These are phyloP conservation scores for Gymnorhina tibicen DNA, from an alignment of 2,113 vertebrate species.

Conservation along the genomic window DNA sequence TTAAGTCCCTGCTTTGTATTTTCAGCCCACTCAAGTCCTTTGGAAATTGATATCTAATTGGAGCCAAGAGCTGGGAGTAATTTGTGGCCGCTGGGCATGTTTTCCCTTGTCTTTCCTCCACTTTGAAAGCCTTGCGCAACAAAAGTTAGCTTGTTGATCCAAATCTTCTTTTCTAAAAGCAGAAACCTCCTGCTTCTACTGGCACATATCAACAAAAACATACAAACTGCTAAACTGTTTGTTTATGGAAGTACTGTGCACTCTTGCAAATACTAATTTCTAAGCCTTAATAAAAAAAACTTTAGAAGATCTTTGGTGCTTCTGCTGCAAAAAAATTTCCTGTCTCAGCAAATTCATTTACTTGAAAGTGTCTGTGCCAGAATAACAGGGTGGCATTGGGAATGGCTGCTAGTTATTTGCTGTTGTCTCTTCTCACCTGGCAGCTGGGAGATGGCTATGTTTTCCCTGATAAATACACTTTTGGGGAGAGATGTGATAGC, in stretches of 20 bases:
- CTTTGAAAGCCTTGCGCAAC: not conserved
- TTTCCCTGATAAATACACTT: not conserved
- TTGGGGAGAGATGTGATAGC: not conserved
- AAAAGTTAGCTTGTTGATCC: not conserved
- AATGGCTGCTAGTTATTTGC: not conserved
- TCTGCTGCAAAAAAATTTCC: not conserved
- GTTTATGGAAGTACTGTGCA: not conserved
- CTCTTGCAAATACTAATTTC: not conserved
- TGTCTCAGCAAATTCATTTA: not conserved
- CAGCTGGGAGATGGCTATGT: not conserved
- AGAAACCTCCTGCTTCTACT: not conserved
- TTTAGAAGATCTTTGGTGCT: not conserved
- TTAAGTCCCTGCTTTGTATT: not conserved
- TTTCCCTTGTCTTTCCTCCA: not conserved
- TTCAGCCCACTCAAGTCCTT: not conserved
- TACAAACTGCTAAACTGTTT: not conserved
- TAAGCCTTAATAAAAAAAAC: not conserved
- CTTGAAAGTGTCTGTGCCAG: not conserved
- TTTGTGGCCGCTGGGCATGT: rapidly evolving
- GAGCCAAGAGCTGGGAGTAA: not conserved
- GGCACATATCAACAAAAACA: not conserved
- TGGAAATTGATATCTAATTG: not conserved
- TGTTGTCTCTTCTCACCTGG: not conserved
- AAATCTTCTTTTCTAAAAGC: not conserved
- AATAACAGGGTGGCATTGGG: not conserved